Base-by-base conservation (phyloP, 2,797 vertebrate species). In the Decapterus maruadsi region DNA sequence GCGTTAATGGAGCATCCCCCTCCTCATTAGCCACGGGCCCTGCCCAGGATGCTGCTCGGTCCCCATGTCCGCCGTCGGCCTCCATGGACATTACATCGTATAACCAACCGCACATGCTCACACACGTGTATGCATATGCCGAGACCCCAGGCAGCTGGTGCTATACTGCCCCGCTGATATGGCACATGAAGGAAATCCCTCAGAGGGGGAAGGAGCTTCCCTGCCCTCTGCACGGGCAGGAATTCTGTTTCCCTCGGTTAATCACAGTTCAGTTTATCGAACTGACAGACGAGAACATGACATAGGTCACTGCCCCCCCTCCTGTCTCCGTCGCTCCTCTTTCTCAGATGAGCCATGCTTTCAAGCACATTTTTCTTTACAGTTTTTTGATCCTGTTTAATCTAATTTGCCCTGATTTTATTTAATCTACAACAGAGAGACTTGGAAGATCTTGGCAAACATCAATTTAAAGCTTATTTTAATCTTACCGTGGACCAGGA, bases 1-100 rank as follows among this genome's bases (percentile, higher is more conserved):
- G 51, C 67, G 62, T 80, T 84, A 89, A 90, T 83, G 81, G 74
- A 87, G 81, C 84, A 81, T 91, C 3, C 80, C 81, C 79, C 78
- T 83, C 75, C 82, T 83, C 77, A 87, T 92, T 93, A 90, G 78
- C 65, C 68, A 82, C 31, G 40, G 80, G 80, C 69, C 75, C 42
- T 78, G 82, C 79, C 81, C 72, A 68, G 83, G 80, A 88, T 62
- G 56, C 80, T 50, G 85, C 80, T 58, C 19, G 60, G 68, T 65
- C 58, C 12, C 11, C n/a, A 3, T 54, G 59, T 67, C 72, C 65
- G 83, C 83, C 81, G 36, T 72, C 51, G 19, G 77, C 51, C 31
- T 66, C 82, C 81, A 61, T 22, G 61, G 12, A 66, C 69, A 9
- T 59, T 8, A 57, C 63, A 60, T 68, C 6, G 16, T 62, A 26